Percentiles rank a stretch among this genome's conserved stretches.
Evolutionary conservation across 2,113 vertebrate species (phyloP).

Genomic region (Glaucidium brasilianum): DNA sequence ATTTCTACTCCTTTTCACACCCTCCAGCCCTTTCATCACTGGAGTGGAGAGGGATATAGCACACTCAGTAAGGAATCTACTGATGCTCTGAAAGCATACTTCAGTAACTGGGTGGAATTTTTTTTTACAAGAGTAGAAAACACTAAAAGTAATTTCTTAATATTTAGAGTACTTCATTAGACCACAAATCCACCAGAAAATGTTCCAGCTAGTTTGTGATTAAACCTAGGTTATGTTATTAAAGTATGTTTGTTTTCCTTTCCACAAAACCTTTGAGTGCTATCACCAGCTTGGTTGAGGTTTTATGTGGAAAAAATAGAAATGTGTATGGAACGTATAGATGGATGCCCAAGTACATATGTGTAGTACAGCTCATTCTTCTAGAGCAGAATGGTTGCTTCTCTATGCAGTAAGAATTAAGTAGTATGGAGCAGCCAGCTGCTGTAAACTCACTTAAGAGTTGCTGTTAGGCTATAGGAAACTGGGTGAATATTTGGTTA

Average conservation of each 20-base stretch:
- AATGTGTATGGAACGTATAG: background rate
- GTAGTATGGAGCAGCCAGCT: background rate
- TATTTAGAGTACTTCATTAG: background rate
- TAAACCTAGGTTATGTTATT: background rate
- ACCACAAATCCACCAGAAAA: background rate
- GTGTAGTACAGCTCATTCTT: background rate
- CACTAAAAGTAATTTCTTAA: background rate
- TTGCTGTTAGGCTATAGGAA: background rate
- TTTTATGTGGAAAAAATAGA: background rate
- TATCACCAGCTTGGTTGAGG: background rate
- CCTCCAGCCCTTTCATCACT: background rate
- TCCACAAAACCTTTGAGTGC: background rate
- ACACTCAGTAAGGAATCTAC: background rate
- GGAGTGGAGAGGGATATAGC: background rate
- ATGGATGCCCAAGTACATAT: background rate
- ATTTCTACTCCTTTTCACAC: background rate
- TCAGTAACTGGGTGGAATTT: background rate
- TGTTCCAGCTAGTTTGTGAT: background rate
- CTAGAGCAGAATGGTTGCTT: background rate
- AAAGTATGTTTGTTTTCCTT: background rate
- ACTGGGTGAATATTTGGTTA: background rate
- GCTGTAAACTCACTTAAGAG: background rate
- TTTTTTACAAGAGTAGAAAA: background rate
- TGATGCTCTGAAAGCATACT: background rate
- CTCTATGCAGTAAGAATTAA: background rate